Conservation (phyloP, 2,888 invertebrate genomes). For the Malacosoma neustria region DNA sequence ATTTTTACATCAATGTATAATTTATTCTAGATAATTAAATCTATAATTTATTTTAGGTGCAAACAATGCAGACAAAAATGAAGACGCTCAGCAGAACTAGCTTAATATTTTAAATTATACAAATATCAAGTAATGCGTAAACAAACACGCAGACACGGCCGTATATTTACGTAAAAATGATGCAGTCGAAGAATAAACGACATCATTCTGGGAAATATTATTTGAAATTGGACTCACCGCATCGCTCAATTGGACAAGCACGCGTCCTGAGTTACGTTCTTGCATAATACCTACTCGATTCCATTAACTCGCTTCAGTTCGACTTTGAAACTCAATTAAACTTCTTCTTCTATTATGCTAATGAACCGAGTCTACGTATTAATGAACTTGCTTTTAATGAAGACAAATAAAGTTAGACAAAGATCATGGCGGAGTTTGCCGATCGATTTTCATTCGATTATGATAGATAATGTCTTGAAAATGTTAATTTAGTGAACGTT, state of each 20-base stretch:
- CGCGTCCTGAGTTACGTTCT: conserved; percentile 21
- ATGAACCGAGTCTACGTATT: conserved; percentile 24
- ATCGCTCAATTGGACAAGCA: conserved; percentile 21
- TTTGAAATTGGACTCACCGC: conserved; percentile 3
- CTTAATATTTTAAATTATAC: too few relatives aligned
- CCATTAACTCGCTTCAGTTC: conserved; percentile 25
- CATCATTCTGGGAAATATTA: not conserved
- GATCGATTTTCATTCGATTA: not conserved
- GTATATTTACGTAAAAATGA: too few relatives aligned
- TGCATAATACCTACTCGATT: conserved; percentile 26
- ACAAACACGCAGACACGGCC: too few relatives aligned
- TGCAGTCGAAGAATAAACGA: too few relatives aligned
- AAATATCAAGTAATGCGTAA: too few relatives aligned
- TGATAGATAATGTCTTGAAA: too few relatives aligned
- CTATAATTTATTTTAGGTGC: too few relatives aligned
- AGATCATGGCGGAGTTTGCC: not conserved
- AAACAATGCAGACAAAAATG: too few relatives aligned
- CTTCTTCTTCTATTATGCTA: conserved; percentile 36
- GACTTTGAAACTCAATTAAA: conserved; percentile 36
- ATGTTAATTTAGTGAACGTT: too few relatives aligned
- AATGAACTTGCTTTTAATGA: conserved; percentile 9
- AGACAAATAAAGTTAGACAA: not conserved
- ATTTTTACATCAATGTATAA: too few relatives aligned
- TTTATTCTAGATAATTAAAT: too few relatives aligned
- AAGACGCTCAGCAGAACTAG: too few relatives aligned